Evolutionary conservation across 2,797 vertebrate species (phyloP), one percentile per base, ranked within the genome.

Genomic region (Paramormyrops hopkinsi): DNA sequence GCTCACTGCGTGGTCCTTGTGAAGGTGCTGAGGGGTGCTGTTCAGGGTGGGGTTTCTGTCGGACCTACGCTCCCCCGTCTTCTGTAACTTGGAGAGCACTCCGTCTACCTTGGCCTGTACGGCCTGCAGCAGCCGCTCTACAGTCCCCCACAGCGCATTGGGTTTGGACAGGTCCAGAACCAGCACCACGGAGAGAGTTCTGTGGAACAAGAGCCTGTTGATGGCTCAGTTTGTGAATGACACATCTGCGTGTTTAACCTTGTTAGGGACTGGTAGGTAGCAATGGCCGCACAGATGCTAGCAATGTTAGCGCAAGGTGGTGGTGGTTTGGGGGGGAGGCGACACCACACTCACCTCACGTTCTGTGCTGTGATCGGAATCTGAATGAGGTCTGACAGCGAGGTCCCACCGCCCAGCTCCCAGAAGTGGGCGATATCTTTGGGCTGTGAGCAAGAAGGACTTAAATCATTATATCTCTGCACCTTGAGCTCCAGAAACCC

Each of bases 391-490:
- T 99, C 98, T 93, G 97, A 93, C 86, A 99, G 94, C 2, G 97
- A 99, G 0, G 95, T 97, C 89, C 99, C 99, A 91, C 98, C 97
- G 91, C 98, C 99, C 86, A 99, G 94, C 92, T 99, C 99, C 99
- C 98, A 99, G 90, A 99, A 95, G 91, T 99, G 97, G 92, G 97
- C 97, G 89, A 98, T 94, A 92, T 99, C 97, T 95, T 99, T 99
- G 84, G 97, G 97, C 98, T 99, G 92, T 19, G 93, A 94, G 91
- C 92, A 59, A 93, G 44, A 89, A 9, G 41, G 14, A 88, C 17
- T 25, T 41, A 69, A 76, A 41, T 56, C 51, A 87, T 2, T 19
- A 48, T 11, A 88, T 48, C 37, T 88, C 1, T 29, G 7, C n/a
- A 22, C 9, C 17, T 87, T 51, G 54, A 88, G 14, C 11, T 41